Base-by-base conservation (phyloP, 2,113 vertebrate genomes). In the Sinocyclocheilus grahami region DNA sequence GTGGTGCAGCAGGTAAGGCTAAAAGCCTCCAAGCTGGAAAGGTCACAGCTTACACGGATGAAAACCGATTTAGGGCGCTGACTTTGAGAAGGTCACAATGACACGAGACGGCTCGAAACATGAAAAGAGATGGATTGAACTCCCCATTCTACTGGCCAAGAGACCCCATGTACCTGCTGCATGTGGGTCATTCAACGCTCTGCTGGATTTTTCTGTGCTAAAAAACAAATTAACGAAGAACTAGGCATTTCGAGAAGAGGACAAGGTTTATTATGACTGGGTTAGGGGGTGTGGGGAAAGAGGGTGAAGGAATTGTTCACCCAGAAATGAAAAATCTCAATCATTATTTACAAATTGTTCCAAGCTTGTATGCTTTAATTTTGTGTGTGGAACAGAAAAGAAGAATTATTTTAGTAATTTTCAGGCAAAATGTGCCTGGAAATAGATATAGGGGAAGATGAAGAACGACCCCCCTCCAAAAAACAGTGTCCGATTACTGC, bases 21-120 rank as follows among this genome's bases (percentile, higher is more conserved):
- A 87, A 87, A 89, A 86, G 67, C 85, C 85, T 88, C 60, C 65
- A 27, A 87, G 87, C 87, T 87, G 86, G 69, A 90, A 90, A 90
- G 89, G 89, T 90, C 87, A 88, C 83, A 88, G 79, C 76, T 67
- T 88, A 81, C 85, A 87, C 77, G 88, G 87, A 85, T 88, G 87
- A 86, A 82, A 86, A 88, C 78, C 78, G 85, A 90, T 90, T 87
- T 87, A 88, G 88, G 87, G 85, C 85, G 80, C 16, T 86, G 75
- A 78, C 78, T 78, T 87, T 80, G 51, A 74, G 87, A 90, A 88
- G 89, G 89, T 90, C 89, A 88, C 78, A n/a, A 39, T 78, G 83
- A 86, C 89, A 87, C 62, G 78, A 88, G 87, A 88, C 3, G 63
- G 77, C 71, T 89, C 77, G 78, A 87, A 75, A 80, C 86, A 87